Percentiles rank a stretch among this genome's conserved stretches.
Evolutionary conservation across 2,797 vertebrate genomes (phyloP).

Genomic region (Ciconia nigra): DNA sequence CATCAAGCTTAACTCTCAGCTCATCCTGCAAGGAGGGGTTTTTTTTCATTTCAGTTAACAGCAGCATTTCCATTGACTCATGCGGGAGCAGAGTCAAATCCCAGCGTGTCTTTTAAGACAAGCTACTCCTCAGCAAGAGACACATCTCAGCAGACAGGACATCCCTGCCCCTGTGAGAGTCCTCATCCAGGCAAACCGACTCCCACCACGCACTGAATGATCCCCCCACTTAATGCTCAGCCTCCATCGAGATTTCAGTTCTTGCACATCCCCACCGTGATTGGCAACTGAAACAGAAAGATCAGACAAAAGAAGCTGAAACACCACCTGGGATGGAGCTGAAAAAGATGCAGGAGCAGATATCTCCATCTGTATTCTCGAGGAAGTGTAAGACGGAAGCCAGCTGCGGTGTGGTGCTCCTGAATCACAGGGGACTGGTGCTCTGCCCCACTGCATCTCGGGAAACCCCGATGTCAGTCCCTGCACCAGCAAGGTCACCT

Average conservation of each 20-base stretch:
- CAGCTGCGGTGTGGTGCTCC: not conserved
- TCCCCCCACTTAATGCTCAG: not conserved
- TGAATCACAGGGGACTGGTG: not conserved
- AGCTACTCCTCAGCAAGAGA: not conserved
- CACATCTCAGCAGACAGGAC: not conserved
- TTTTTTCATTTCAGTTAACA: not conserved
- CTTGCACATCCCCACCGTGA: not conserved
- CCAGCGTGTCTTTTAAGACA: not conserved
- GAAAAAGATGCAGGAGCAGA: constrained; percentile 18
- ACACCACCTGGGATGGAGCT: constrained; percentile 45
- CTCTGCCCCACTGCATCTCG: not conserved
- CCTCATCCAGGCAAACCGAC: not conserved
- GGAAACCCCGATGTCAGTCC: not conserved
- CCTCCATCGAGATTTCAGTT: not conserved
- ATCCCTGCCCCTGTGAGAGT: not conserved
- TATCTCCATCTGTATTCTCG: constrained; percentile 13
- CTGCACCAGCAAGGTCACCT: constrained; percentile 30
- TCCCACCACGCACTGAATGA: not conserved
- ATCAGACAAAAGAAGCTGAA: constrained; percentile 44
- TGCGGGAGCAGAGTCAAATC: not conserved
- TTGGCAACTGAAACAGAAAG: constrained; percentile 12
- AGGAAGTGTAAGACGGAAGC: not conserved
- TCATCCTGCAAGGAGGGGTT: not conserved
- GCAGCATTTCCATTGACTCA: not conserved
- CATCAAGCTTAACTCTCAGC: constrained; percentile 9